These are phyloP conservation scores for Leptopilina syphax DNA, from an alignment of 2,888 invertebrate genomes.

Conservation along the genomic window DNA sequence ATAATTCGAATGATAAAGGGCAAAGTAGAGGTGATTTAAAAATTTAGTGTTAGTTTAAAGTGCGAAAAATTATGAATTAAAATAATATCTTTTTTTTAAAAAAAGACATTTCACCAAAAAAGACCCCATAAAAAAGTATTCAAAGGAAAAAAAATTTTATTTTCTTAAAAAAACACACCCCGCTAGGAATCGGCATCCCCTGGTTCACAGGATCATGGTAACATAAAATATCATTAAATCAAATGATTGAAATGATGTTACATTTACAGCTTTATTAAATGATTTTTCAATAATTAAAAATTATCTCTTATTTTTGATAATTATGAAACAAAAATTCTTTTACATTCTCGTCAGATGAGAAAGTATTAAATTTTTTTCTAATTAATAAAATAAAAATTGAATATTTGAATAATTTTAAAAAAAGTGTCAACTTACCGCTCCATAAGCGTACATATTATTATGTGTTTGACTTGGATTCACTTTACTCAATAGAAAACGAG, in stretches of 20 bases:
- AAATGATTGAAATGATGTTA: slow-evolving; percentile 50
- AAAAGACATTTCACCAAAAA: slow-evolving; percentile 32
- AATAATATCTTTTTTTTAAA: not conserved
- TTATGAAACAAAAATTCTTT: not conserved
- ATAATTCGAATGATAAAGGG: slow-evolving; percentile 41
- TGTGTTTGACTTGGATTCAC: slow-evolving; percentile 99
- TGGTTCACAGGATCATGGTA: slow-evolving; percentile 76
- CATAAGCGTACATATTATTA: slow-evolving; percentile 98
- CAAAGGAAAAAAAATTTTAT: slow-evolving; percentile 65
- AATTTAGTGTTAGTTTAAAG: not conserved
- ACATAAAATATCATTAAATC: slow-evolving; percentile 74
- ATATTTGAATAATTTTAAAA: slow-evolving; percentile 19
- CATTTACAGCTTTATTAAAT: slow-evolving; percentile 7
- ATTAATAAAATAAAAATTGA: not conserved
- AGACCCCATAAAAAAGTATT: slow-evolving; percentile 47
- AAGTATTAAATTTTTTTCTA: too few relatives aligned
- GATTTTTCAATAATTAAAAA: slow-evolving; percentile 10
- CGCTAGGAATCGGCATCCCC: slow-evolving; percentile 84
- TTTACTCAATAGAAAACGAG: slow-evolving; percentile 97
- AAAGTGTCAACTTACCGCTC: slow-evolving; percentile 84
- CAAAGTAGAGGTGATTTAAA: slow-evolving; percentile 40
- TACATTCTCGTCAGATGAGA: too few relatives aligned
- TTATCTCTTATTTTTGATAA: not conserved
- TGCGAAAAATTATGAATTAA: not conserved
- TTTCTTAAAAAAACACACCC: slow-evolving; percentile 80